phyloP scores from a whole-genome alignment of 2,113 vertebrate genomes.

The Brevimyrus niger region DNA sequence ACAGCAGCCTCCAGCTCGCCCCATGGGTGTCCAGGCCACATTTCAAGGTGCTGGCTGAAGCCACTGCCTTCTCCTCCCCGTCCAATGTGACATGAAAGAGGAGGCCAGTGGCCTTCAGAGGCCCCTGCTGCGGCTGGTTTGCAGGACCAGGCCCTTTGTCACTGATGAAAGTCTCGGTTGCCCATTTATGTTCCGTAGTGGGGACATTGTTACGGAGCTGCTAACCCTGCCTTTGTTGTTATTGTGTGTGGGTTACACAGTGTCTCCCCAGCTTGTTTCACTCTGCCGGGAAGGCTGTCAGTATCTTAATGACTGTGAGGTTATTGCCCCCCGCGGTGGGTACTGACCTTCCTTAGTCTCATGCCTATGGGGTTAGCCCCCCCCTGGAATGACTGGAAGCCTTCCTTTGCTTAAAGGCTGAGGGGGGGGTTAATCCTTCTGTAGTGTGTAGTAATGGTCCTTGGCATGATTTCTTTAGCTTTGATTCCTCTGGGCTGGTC shows the following conservation, averaged over 20 bases:
- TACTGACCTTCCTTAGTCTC: neutral
- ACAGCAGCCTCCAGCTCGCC: neutral
- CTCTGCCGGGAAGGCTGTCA: neutral
- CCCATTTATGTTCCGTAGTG: slow-evolving; percentile 24
- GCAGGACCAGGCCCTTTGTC: neutral
- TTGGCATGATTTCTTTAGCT: neutral
- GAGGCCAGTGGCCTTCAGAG: neutral
- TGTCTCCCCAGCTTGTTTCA: neutral
- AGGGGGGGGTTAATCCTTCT: too few relatives aligned
- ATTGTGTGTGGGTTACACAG: slow-evolving; percentile 24
- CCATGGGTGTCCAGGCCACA: neutral
- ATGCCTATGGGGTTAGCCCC: neutral
- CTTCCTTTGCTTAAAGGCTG: neutral
- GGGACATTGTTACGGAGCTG: slow-evolving; percentile 24
- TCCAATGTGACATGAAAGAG: slow-evolving; percentile 24
- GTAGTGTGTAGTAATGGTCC: neutral
- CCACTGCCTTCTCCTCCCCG: neutral
- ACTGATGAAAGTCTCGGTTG: slow-evolving; percentile 1
- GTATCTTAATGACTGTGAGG: neutral
- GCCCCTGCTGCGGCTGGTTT: neutral
- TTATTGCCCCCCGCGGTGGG: neutral
- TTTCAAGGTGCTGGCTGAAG: neutral
- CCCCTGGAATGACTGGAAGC: neutral
- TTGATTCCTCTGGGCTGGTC: neutral
- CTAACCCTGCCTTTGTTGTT: slow-evolving; percentile 31